Evolutionary conservation across 1,140 invertebrate species (phyloP).

Genomic region (Glossosoma conforme): DNA sequence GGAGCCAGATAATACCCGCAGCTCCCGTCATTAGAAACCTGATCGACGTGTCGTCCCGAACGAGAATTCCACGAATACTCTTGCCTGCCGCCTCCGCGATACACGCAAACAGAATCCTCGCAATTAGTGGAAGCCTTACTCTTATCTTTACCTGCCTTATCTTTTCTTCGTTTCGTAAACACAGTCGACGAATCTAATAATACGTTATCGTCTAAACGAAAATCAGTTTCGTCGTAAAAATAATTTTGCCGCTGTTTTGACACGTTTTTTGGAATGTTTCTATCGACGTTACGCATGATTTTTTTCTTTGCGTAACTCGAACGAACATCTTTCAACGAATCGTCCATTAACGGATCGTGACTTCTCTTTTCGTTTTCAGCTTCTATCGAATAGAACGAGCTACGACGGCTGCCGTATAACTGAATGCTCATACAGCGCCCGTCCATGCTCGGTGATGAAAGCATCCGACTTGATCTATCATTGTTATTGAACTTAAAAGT

Average conservation of each 20-base stretch:
- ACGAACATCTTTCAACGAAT: conserved; percentile 47
- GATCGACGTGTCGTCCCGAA: conserved; percentile 35
- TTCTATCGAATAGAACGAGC: conserved; percentile 44
- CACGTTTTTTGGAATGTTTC: conserved; percentile 36
- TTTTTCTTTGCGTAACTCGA: conserved; percentile 47
- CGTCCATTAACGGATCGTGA: conserved; percentile 46
- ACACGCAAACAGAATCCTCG: conserved; percentile 27
- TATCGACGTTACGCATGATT: conserved; percentile 46
- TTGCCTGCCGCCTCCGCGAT: conserved; percentile 11
- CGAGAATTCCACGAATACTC: conserved; percentile 28
- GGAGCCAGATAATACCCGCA: conserved; percentile 46
- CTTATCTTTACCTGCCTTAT: conserved; percentile 9
- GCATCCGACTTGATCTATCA: conserved; percentile 18
- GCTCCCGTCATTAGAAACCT: conserved; percentile 45
- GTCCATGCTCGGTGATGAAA: conserved; percentile 21
- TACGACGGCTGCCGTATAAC: conserved; percentile 33
- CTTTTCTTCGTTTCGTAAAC: conserved; percentile 47
- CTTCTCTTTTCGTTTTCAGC: conserved; percentile 40
- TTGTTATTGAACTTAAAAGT: conserved; percentile 24
- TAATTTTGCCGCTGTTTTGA: conserved; percentile 38
- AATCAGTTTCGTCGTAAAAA: conserved; percentile 47
- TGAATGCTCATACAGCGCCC: conserved; percentile 23
- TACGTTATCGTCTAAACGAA: conserved; percentile 47
- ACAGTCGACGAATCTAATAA: conserved; percentile 46
- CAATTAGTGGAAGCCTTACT: too few relatives aligned